Conservation (phyloP, 35 echinoderm and acorn worm species). For the Stichopus chloronotus region DNA sequence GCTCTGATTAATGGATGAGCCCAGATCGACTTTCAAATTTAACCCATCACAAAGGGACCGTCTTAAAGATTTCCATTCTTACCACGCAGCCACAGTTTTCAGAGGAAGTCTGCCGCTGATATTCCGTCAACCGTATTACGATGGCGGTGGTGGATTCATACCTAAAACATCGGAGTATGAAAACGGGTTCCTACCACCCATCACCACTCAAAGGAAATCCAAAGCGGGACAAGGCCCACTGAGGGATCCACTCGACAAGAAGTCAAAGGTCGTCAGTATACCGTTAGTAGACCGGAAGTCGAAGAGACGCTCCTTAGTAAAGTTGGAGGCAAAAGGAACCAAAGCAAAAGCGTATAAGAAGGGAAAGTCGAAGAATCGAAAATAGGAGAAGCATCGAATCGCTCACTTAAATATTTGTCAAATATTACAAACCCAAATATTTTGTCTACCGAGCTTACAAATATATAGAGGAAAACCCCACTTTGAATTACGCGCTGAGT, state of each 20-base stretch:
- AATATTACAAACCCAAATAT: too few relatives aligned
- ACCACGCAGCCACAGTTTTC: conserved; percentile 31
- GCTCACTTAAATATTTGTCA: not conserved
- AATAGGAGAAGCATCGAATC: not conserved
- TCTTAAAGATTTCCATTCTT: conserved; percentile 39
- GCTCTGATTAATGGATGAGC: not conserved
- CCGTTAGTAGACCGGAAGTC: conserved; percentile 12
- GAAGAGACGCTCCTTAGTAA: not conserved
- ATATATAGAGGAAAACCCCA: too few relatives aligned
- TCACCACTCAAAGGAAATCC: not conserved
- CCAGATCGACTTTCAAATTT: conserved; percentile 1
- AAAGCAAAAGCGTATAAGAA: conserved; percentile 47
- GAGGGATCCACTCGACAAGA: conserved; percentile 16
- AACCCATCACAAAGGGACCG: conserved; percentile 17
- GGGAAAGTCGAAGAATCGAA: not conserved
- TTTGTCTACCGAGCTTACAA: too few relatives aligned
- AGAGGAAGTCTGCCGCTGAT: conserved; percentile 31
- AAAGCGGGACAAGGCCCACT: not conserved
- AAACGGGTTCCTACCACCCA: conserved; percentile 13
- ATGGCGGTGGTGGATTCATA: not conserved
- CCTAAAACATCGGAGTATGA: not conserved
- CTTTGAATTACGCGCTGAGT: too few relatives aligned
- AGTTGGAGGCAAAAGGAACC: conserved; percentile 42
- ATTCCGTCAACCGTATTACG: conserved; percentile 29
- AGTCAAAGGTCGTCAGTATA: conserved; percentile 50